Base-by-base conservation (phyloP, 1,140 invertebrate species). In the Frieseomelitta varia region DNA sequence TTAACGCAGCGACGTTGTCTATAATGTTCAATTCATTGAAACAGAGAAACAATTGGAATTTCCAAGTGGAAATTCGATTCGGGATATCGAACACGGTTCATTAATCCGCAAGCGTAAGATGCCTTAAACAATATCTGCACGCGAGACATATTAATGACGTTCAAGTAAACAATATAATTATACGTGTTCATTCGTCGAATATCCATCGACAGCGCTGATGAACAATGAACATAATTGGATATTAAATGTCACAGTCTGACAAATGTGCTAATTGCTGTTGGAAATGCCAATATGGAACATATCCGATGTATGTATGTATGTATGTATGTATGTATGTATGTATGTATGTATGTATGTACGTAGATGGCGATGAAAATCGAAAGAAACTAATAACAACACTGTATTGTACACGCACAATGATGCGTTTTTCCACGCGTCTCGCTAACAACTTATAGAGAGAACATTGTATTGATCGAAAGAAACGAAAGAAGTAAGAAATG, bases 201-300 rank as follows among this genome's bases (percentile, higher is more conserved):
- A 77, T 77, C 74, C 63, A 77, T 63, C 58, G 34, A 65, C 34
- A 63, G 34, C 34, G n/a, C 47, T 17, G 24, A 63, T 27, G 56
- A 65, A 58, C 30, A 77, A 77, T 63, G 74, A 58, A 39, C 53
- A 58, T 75, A 75, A 77, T 77, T 77, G 30, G 74, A 77, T 77
- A 77, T 65, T 47, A 58, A 61, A 63, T 61, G n/a, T 61, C 34
- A 58, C 21, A 77, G 74, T 27, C 39, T 77, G 56, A 63, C 74
- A 63, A 21, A 63, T 63, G 56, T 15, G n/a, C 30, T 63, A 63
- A 77, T 63, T 77, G 74, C 56, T 77, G 74, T 14, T 77, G 74
- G 63, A 77, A 77, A 77, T 47, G 56, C 15, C 56, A 65, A 56
- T 76, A 76, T 19, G 39, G 14, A 39, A 21, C 19, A 14, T 65